Conservation (phyloP, 53 echinoderm and acorn worm species). For the Paelopatides confundens region DNA sequence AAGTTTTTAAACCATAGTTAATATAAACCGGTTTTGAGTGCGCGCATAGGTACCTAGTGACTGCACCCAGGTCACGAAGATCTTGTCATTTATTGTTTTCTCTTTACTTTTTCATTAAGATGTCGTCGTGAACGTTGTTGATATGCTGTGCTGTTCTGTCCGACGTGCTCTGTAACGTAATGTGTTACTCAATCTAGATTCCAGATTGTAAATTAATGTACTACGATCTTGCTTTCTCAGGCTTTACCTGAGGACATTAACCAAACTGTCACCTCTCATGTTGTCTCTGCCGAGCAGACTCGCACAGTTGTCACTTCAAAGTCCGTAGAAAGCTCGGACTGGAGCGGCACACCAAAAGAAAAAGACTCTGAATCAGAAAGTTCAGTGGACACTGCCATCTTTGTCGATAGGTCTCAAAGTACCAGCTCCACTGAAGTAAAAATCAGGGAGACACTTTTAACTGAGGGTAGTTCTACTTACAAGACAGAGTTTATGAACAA, state of each 20-base stretch:
- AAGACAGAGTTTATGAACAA: conserved; percentile 2
- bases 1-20: too few relatives aligned
- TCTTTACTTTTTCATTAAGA: too few relatives aligned
- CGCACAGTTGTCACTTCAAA: conserved; percentile 71
- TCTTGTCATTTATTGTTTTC: too few relatives aligned
- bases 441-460: conserved; percentile 36
- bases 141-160: neutral
- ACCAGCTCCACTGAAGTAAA: conserved; percentile 43
- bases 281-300: conserved; percentile 88
- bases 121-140: neutral
- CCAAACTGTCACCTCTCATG: conserved; percentile 31
- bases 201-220: neutral
- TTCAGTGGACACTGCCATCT: conserved; percentile 84
- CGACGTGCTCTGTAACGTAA: neutral
- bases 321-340: conserved; percentile 59
- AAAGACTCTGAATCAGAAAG: conserved; percentile 82
- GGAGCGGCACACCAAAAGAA: conserved; percentile 53
- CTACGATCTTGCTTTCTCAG: conserved; percentile 23
- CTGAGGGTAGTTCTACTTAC: neutral
- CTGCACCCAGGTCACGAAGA: too few relatives aligned
- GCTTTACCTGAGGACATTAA: conserved; percentile 29
- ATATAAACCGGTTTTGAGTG: too few relatives aligned
- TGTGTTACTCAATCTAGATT: too few relatives aligned
- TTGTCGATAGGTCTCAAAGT: conserved; percentile 56
- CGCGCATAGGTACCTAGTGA: too few relatives aligned